Conservation (phyloP, 2,113 vertebrate species). For the Setophaga kirtlandii region DNA sequence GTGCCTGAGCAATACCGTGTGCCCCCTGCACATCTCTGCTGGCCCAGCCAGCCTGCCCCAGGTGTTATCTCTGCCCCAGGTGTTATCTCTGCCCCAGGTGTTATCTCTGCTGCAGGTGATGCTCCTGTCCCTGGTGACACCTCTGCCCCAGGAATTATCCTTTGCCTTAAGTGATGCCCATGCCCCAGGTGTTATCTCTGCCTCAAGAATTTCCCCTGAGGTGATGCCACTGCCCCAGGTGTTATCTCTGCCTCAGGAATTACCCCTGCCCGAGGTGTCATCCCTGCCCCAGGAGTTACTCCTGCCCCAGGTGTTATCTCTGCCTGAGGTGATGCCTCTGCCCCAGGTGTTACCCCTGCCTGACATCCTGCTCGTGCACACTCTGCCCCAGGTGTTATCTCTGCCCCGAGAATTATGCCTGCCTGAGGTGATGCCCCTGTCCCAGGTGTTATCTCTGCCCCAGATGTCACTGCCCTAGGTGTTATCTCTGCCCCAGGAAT, state of each 20-base stretch:
- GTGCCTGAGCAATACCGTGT: fast-evolving
- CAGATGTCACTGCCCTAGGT: too few species aligned
- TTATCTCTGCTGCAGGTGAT: not conserved
- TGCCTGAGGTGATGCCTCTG: not conserved
- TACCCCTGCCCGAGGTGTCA: too few species aligned
- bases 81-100: too few species aligned
- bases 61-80: too few species aligned
- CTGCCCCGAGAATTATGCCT: not conserved
- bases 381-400: too few species aligned
- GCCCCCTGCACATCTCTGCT: not conserved
- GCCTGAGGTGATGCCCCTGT: not conserved
- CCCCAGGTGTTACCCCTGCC: not conserved
- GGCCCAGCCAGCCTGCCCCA: not conserved
- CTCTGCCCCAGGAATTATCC: not conserved
- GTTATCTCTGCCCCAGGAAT: not conserved
- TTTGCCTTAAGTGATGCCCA: not conserved
- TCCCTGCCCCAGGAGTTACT: too few species aligned
- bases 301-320: too few species aligned
- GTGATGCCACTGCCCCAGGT: not conserved
- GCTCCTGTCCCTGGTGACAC: not conserved
- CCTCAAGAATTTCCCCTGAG: too few species aligned
- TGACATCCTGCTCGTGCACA: too few species aligned
- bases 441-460: not conserved
- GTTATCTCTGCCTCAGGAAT: too few species aligned
- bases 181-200: too few species aligned